A percentile compares a stretch with the other conserved stretches of the same genome.
These are phyloP conservation scores for Chaenogobius annularis DNA, from an alignment of 2,113 vertebrate species.

Conservation along the genomic window DNA sequence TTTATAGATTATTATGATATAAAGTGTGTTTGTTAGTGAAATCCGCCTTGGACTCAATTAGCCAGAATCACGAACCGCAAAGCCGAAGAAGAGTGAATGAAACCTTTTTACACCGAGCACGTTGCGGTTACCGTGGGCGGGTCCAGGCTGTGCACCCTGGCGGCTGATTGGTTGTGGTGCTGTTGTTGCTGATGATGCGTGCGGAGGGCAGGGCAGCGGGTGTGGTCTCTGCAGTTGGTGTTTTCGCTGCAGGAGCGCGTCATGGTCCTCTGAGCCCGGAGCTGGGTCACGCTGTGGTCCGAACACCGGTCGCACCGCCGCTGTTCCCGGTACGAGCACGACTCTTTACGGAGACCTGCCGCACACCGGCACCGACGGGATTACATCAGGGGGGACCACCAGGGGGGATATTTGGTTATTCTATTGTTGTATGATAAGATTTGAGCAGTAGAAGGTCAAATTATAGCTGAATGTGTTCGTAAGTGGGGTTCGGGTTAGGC, in stretches of 20 bases:
- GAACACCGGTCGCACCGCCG: constrained; percentile 76
- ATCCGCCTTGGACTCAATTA: no score
- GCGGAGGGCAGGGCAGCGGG: constrained; percentile 25
- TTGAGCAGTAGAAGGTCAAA: no score
- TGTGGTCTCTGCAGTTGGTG: constrained; percentile 69
- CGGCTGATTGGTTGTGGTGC: constrained; percentile 35
- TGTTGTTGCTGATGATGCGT: constrained; percentile 44
- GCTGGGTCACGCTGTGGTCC: constrained; percentile 66
- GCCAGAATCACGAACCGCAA: no score
- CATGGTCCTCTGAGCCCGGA: constrained; percentile 82
- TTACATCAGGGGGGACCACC: no score
- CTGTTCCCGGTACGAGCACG: constrained; percentile 79
- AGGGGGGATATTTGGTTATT: no score
- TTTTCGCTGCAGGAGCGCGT: constrained; percentile 89
- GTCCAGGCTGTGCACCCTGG: constrained; percentile 73
- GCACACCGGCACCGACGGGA: not conserved
- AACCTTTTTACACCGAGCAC: no score
- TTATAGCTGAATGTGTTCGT: no score
- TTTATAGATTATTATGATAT: no score
- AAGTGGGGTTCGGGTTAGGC: no score
- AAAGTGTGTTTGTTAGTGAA: no score
- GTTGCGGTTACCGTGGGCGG: constrained; percentile 53
- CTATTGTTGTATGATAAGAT: no score
- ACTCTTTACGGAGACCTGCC: constrained; percentile 78
- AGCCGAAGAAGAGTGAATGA: no score